Evolutionary conservation across 1,140 invertebrate species (phyloP), one percentile per base, ranked within the genome.

Genomic region (Drosophila ohnishii): DNA sequence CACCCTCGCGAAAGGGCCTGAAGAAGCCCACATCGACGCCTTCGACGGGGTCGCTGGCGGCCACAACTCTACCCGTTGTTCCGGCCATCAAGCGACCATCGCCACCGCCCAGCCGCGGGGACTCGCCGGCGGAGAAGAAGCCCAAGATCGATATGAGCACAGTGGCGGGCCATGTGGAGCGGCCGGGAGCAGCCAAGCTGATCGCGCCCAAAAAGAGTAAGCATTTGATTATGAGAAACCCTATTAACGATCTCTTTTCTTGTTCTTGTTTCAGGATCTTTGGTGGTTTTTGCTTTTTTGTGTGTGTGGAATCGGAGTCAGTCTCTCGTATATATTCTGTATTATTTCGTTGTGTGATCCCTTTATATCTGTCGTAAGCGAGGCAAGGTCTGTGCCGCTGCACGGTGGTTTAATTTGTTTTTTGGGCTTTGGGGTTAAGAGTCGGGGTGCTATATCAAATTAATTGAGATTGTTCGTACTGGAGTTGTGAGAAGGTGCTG

Each of bases 201-300:
- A 97, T 97, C 85, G 94, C 96, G 72, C 94, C 96, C 66, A 97
- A 97, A 69, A 97, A 97, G 94, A 95, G 97, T 97, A 95, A 96
- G 96, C 96, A 93, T 93, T 75, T 8, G 59, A 42, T 32, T 11
- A 7, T 16, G 14, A 30, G 32, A 72, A 71, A 48, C 48, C 10
- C 56, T 77, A 90, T 57, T 91, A 91, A 91, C 47, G 34, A 55
- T 57, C 92, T 80, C 94, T 81, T 92, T 34, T 83, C 53, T 78
- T 59, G 76, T 77, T 78, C 37, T 42, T 22, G 37, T 59, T 64
- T 11, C 84, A 90, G 86, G 61, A 57, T 37, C 42, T 39, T 66
- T 72, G 69, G 62, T 81, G 88, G 79, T 86, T 89, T 90, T 90
- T 87, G 77, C 78, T 81, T 90, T 87, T 88, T 28, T 28, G 25